A percentile compares a stretch with the other conserved stretches of the same genome.
Evolutionary conservation across 1,140 invertebrate genomes (phyloP).

Genomic region (Polyergus mexicanus): DNA sequence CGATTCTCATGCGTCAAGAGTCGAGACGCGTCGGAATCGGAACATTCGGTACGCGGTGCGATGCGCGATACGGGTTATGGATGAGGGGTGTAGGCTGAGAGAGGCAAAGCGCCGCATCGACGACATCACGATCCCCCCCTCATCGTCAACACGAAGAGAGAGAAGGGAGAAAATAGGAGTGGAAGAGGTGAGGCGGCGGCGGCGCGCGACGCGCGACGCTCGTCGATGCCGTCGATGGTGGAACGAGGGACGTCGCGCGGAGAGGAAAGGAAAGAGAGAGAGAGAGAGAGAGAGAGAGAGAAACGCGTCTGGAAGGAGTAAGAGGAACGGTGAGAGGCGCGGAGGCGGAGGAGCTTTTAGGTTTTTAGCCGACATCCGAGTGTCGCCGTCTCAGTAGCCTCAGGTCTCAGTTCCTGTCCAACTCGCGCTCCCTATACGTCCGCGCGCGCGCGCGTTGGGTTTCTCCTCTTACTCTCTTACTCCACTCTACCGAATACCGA

Average conservation of each 20-base stretch:
- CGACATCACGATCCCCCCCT: background rate
- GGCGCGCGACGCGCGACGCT: background rate
- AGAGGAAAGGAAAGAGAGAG: no score
- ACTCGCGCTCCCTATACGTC: background rate
- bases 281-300: background rate
- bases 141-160: background rate
- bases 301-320: background rate
- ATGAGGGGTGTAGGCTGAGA: no score
- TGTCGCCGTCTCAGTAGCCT: conserved; percentile 20
- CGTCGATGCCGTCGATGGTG: conserved; percentile 16
- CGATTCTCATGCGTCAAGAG: background rate
- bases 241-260: background rate
- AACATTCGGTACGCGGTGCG: conserved; percentile 3
- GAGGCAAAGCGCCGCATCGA: conserved; percentile 20
- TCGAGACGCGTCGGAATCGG: background rate
- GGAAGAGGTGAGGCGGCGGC: background rate
- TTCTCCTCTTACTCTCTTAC: background rate
- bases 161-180: no score
- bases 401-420: conserved; percentile 18
- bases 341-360: conserved; percentile 19
- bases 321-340: background rate
- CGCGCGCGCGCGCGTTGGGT: background rate
- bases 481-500: background rate
- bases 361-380: conserved; percentile 57
- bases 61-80: no score